phyloP scores from a whole-genome alignment of 2,888 invertebrate species.

The Podabrus alpinus region DNA sequence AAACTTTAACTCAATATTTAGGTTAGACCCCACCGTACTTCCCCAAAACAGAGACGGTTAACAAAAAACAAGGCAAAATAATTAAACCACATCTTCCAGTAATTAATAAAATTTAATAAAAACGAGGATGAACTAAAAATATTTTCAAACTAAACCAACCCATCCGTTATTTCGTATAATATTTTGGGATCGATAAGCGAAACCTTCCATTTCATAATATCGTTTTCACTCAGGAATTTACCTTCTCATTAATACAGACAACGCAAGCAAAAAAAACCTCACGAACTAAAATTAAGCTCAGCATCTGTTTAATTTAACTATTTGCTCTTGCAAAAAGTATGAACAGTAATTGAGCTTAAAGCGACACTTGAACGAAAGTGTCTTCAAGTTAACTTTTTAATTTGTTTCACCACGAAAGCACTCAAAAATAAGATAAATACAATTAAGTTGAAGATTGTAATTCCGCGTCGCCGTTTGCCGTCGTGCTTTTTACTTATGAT shows the following conservation, averaged over 20 bases:
- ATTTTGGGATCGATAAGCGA: background rate
- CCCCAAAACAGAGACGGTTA: too few species aligned
- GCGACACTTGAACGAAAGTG: background rate
- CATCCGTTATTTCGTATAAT: too few species aligned
- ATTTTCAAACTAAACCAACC: too few species aligned
- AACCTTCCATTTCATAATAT: background rate
- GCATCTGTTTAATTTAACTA: background rate
- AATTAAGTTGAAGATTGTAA: slow-evolving; percentile 2
- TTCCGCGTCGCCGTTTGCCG: background rate
- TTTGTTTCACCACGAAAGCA: background rate
- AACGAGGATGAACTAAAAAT: too few species aligned
- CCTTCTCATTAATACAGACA: background rate
- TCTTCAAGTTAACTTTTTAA: slow-evolving; percentile 1
- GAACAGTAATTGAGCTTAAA: slow-evolving; percentile 3
- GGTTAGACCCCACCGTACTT: too few species aligned
- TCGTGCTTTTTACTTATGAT: background rate
- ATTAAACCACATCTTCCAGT: too few species aligned
- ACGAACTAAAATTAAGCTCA: background rate
- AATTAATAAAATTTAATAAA: too few species aligned
- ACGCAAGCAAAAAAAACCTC: background rate
- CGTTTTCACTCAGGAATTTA: background rate
- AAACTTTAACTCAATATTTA: too few species aligned
- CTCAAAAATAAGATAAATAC: background rate
- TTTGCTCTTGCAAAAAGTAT: background rate
- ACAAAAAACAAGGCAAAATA: too few species aligned